phyloP scores from a whole-genome alignment of 2,113 vertebrate species.

The Barnardius zonarius region DNA sequence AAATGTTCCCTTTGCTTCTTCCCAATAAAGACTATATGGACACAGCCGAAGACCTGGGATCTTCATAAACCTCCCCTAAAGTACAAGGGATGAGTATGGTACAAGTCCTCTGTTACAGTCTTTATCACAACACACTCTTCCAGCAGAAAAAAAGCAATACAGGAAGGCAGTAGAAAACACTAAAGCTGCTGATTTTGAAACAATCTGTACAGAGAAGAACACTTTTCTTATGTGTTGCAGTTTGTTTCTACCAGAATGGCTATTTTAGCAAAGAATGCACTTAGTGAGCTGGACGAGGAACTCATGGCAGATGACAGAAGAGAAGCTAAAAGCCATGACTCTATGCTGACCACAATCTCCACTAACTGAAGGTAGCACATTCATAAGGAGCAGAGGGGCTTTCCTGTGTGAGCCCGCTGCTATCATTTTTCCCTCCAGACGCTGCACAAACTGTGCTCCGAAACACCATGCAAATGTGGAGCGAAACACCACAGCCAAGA shows the following conservation, averaged over 20 bases:
- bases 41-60: neutral
- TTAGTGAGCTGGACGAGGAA: neutral
- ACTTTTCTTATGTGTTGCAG: neutral
- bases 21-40: neutral
- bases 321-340: neutral
- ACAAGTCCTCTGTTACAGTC: neutral
- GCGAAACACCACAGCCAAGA: neutral
- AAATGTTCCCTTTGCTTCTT: neutral
- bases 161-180: neutral
- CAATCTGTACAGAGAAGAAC: neutral
- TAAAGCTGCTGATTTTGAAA: neutral
- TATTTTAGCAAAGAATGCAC: neutral
- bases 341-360: neutral
- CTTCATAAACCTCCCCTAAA: neutral
- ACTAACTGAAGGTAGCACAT: neutral
- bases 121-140: neutral
- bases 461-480: neutral
- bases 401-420: rapidly evolving
- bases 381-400: neutral
- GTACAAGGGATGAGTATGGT: neutral
- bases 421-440: neutral
- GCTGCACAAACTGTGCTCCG: neutral
- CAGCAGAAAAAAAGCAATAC: neutral
- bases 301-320: neutral
- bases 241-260: neutral